Conservation (phyloP, 2,113 vertebrate species). For the Cyanoramphus novaezelandiae region DNA sequence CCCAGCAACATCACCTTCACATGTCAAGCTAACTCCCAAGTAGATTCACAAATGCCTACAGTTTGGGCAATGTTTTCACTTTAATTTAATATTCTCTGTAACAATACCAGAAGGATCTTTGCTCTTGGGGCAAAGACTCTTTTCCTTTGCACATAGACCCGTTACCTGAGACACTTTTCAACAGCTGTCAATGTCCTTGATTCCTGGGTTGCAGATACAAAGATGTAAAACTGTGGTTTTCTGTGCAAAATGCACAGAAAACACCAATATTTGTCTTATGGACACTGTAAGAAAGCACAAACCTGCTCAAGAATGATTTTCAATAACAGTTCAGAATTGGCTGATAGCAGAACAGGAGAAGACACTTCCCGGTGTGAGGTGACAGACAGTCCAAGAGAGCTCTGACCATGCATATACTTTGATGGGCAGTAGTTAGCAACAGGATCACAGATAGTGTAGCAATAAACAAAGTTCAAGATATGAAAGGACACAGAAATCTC, state of each 20-base stretch:
- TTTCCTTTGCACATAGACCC: background rate
- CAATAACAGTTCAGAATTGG: background rate
- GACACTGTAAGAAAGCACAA: background rate
- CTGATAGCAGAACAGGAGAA: background rate
- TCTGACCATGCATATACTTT: background rate
- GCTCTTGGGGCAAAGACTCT: background rate
- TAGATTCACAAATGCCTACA: background rate
- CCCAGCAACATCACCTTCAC: background rate
- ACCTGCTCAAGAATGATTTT: background rate
- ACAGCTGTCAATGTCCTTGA: background rate
- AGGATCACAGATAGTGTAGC: background rate
- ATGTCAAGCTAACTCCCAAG: background rate
- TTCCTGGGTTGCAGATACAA: background rate
- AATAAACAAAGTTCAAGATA: background rate
- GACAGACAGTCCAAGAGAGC: background rate
- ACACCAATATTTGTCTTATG: background rate
- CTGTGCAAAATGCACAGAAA: background rate
- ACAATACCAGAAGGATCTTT: background rate
- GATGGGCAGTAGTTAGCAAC: background rate
- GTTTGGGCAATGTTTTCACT: background rate
- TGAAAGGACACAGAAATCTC: background rate
- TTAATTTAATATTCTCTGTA: background rate
- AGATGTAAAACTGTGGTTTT: background rate
- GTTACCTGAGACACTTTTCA: background rate
- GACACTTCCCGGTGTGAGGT: background rate